Conservation (phyloP, 2,113 vertebrate genomes). For the Trogon melanurus region DNA sequence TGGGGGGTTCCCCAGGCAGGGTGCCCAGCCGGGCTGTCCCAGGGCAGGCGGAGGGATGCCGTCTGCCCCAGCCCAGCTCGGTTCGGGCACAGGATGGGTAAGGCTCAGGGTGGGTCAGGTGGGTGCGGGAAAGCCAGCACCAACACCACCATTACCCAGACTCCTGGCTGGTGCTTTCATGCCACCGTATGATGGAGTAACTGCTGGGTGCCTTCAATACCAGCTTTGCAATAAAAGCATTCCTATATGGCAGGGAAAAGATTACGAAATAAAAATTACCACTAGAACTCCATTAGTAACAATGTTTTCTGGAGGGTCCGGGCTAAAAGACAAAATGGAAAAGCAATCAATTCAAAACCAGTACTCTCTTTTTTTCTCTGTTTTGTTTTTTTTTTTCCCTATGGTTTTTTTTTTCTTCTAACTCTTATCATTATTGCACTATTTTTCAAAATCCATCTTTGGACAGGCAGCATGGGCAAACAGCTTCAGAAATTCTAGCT, state of each 20-base stretch:
- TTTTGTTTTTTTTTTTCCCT: background rate
- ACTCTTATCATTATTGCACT: background rate
- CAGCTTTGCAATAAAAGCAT: background rate
- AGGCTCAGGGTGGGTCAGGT: accelerated
- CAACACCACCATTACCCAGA: background rate
- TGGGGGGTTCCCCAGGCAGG: background rate
- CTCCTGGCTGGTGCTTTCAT: background rate
- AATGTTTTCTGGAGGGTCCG: constrained; percentile 71
- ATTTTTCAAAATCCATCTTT: background rate
- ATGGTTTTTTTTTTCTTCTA: background rate
- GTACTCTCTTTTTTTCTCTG: background rate
- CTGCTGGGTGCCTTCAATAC: background rate
- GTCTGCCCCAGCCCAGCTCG: accelerated
- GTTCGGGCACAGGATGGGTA: background rate
- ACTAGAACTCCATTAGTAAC: constrained; percentile 84
- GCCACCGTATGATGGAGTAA: background rate
- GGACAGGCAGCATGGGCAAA: background rate
- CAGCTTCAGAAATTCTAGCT: background rate
- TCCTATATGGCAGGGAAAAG: background rate
- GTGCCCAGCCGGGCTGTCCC: background rate
- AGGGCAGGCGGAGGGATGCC: accelerated
- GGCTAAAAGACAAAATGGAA: constrained; percentile 72
- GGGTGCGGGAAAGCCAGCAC: accelerated
- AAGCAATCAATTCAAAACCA: background rate
- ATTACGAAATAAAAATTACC: constrained; percentile 75